phyloP scores from a whole-genome alignment of 92 coral and sea anemone genomes.

The Phenganax marumi region DNA sequence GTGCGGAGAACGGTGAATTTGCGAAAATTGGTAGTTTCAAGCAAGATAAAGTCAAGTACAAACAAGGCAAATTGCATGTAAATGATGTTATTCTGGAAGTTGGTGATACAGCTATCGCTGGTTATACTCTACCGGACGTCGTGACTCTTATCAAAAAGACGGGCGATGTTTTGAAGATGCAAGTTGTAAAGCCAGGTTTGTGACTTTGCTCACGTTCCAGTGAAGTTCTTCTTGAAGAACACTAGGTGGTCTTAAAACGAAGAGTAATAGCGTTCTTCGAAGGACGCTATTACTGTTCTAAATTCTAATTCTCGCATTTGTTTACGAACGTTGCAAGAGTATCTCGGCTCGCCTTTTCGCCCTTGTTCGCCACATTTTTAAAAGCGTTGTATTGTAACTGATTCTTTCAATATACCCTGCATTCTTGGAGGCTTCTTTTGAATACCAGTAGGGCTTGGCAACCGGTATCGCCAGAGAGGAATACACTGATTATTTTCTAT shows the following conservation, averaged over 20 bases:
- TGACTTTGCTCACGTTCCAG: not conserved
- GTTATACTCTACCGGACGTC: conserved; percentile 84
- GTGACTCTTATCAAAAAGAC: conserved; percentile 84
- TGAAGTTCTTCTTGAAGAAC: not conserved
- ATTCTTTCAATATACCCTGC: not conserved
- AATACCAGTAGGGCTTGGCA: not conserved
- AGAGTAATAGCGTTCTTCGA: not conserved
- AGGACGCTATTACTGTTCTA: not conserved
- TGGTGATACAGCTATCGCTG: conserved; percentile 78
- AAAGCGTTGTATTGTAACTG: not conserved
- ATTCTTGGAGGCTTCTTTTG: not conserved
- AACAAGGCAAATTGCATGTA: conserved; percentile 75
- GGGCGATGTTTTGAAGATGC: conserved; percentile 67
- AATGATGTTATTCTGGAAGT: conserved; percentile 86
- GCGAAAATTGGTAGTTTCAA: conserved; percentile 79
- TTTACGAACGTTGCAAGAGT: not conserved
- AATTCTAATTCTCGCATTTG: conserved; percentile 1
- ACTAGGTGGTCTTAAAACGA: not conserved
- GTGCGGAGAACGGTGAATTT: conserved; percentile 96
- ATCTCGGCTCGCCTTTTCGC: not conserved
- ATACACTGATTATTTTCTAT: too few relatives aligned
- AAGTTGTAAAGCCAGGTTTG: conserved; percentile 91
- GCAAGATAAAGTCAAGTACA: conserved; percentile 80
- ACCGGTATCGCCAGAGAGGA: too few relatives aligned
- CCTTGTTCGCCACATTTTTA: not conserved